Percentiles rank a stretch among this genome's conserved stretches.
Conservation (phyloP, 2,888 invertebrate genomes). For the Mimas tiliae region DNA sequence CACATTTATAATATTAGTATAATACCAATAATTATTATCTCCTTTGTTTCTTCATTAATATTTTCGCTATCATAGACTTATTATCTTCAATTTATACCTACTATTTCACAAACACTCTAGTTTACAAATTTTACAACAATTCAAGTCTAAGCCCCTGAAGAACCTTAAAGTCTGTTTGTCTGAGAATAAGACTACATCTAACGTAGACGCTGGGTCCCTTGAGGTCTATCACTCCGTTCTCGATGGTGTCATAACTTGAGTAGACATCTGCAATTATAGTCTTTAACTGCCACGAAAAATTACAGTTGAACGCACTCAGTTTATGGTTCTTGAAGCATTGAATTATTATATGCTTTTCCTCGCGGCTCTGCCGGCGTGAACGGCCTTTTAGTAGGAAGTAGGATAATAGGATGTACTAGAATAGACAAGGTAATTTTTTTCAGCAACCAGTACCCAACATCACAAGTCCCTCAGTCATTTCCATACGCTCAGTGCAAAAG, state of each 20-base stretch:
- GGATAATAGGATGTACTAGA: too few relatives aligned
- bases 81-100: neutral
- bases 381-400: too few relatives aligned
- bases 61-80: neutral
- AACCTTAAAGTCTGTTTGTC: slow-evolving; percentile 12
- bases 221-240: neutral
- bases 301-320: slow-evolving; percentile 3
- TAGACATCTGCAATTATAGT: slow-evolving; percentile 15
- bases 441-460: too few relatives aligned
- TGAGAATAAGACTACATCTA: slow-evolving; percentile 8
- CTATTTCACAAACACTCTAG: too few relatives aligned
- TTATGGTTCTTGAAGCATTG: neutral
- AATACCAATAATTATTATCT: neutral
- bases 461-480: too few relatives aligned
- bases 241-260: neutral
- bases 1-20: too few relatives aligned
- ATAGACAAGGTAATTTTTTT: too few relatives aligned
- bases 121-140: neutral
- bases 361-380: too few relatives aligned
- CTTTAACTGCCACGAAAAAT: neutral
- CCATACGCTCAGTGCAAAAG: too few relatives aligned
- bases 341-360: too few relatives aligned
- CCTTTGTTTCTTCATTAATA: neutral
- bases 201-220: slow-evolving; percentile 12
- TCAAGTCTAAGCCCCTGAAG: neutral